These are phyloP conservation scores for Laterallus jamaicensis DNA, from an alignment of 2,113 vertebrate species.

Conservation along the genomic window DNA sequence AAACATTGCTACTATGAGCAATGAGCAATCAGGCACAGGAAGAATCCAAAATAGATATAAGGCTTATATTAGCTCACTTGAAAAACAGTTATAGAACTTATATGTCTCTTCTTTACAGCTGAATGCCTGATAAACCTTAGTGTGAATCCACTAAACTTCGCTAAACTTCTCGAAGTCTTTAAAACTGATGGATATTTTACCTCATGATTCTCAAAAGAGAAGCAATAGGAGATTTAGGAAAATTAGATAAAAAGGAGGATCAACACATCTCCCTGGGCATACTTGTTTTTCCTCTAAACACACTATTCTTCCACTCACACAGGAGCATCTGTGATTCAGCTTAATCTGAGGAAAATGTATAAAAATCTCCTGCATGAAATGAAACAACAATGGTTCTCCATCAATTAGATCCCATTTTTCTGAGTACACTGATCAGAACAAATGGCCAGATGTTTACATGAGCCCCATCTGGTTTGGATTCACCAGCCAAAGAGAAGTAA, in stretches of 20 bases:
- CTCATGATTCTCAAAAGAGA: neutral
- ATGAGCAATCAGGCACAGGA: neutral
- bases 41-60: neutral
- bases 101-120: neutral
- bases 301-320: neutral
- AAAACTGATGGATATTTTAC: neutral
- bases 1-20: neutral
- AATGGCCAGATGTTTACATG: conserved; percentile 28
- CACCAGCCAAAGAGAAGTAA: neutral
- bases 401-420: conserved; percentile 27
- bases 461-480: conserved; percentile 38
- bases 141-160: neutral
- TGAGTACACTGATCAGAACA: neutral
- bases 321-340: neutral
- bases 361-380: neutral
- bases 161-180: neutral
- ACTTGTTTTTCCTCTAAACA: neutral
- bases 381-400: neutral
- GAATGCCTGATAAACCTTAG: neutral
- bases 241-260: neutral
- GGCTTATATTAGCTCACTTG: neutral
- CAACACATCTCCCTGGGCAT: neutral
- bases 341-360: neutral
- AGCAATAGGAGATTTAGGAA: neutral
- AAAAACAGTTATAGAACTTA: neutral